These are phyloP conservation scores for Scyliorhinus canicula DNA, from an alignment of 2,797 vertebrate genomes.

Conservation along the genomic window DNA sequence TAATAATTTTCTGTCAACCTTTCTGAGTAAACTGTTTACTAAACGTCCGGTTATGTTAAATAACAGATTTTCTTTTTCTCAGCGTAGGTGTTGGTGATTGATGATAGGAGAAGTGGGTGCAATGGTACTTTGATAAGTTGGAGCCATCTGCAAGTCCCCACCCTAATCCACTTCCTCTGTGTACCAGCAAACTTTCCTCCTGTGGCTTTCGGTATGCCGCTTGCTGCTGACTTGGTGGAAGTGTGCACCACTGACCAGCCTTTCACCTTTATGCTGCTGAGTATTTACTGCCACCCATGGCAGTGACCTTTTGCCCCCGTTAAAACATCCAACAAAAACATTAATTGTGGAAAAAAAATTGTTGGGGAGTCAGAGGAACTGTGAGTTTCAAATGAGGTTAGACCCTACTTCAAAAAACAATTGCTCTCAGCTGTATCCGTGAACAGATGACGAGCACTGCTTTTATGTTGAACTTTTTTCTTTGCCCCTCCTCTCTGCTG, in stretches of 20 bases:
- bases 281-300: constrained; percentile 42
- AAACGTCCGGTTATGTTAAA: constrained; percentile 2
- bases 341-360: background rate
- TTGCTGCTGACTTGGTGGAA: constrained; percentile 51
- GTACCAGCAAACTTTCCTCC: constrained; percentile 50
- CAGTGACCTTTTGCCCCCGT: constrained; percentile 51
- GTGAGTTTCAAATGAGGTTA: background rate
- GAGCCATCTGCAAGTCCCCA: constrained; percentile 58
- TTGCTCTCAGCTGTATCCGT: background rate
- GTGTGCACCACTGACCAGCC: constrained; percentile 51
- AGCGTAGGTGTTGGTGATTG: constrained; percentile 71
- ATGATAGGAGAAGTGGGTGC: constrained; percentile 54
- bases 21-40: background rate
- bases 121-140: constrained; percentile 56
- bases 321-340: background rate
- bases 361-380: constrained; percentile 2
- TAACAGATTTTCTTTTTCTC: constrained; percentile 45
- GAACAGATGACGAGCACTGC: background rate
- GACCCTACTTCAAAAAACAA: background rate
- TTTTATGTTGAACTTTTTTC: background rate
- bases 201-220: constrained; percentile 50
- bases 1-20: background rate
- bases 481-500: background rate
- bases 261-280: constrained; percentile 53
- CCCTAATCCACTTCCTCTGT: constrained; percentile 74